These are phyloP conservation scores for Argynnis bischoffii DNA, from an alignment of 2,888 invertebrate species.

Conservation along the genomic window DNA sequence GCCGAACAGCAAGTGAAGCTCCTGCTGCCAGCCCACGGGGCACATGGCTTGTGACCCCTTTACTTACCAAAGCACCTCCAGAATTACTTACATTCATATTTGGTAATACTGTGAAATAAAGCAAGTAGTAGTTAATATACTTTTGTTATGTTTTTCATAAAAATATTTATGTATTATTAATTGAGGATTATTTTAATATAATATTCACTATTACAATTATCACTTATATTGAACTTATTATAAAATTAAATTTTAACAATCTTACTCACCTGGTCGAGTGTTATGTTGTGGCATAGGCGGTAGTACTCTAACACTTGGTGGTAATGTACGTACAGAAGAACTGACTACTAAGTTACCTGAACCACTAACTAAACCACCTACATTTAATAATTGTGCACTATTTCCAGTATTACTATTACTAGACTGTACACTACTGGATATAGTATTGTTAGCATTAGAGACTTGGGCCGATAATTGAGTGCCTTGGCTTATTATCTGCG, in stretches of 20 bases:
- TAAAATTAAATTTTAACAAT: background rate
- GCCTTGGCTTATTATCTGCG: conserved; percentile 77
- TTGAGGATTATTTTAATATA: too few relatives aligned
- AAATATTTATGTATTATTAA: background rate
- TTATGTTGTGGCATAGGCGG: conserved; percentile 71
- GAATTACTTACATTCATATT: conserved; percentile 62
- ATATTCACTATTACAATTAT: too few relatives aligned
- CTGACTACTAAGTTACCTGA: conserved; percentile 67
- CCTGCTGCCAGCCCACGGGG: conserved; percentile 87
- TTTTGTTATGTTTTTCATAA: background rate
- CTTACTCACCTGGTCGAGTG: conserved; percentile 64
- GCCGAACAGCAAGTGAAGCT: conserved; percentile 87
- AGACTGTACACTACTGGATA: conserved; percentile 53
- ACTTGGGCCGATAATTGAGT: conserved; percentile 68
- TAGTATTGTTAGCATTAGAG: conserved; percentile 55
- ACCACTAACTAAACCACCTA: conserved; percentile 65
- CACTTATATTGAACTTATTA: background rate
- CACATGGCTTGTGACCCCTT: conserved; percentile 69
- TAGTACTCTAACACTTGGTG: conserved; percentile 70
- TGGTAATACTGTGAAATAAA: conserved; percentile 54
- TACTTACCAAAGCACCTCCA: conserved; percentile 67
- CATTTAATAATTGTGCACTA: conserved; percentile 67
- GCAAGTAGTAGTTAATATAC: background rate
- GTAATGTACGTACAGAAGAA: conserved; percentile 68
- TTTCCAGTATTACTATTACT: conserved; percentile 58